Evolutionary conservation across 2,113 vertebrate species (phyloP).

Genomic region (Typhlomys cinereus): DNA sequence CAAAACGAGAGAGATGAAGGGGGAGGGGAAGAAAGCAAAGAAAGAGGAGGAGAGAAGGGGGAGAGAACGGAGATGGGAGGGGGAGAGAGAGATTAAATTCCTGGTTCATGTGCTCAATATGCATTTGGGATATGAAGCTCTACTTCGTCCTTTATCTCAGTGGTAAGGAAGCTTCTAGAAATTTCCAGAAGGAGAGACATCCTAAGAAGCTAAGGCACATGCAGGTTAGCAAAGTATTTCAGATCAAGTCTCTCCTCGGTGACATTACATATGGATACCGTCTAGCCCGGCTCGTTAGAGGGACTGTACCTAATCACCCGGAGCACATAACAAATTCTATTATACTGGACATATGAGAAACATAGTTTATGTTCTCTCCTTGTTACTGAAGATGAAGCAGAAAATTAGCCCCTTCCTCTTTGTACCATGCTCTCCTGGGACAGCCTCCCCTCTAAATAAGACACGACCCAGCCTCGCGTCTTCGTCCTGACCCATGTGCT

Average conservation of each 20-base stretch:
- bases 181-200: not conserved
- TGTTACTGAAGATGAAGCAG: not conserved
- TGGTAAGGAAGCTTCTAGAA: not conserved
- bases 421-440: not conserved
- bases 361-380: not conserved
- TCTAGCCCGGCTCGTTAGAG: not conserved
- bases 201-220: not conserved
- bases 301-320: not conserved
- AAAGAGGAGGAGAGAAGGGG: accelerated
- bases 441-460: not conserved
- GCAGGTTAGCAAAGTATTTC: not conserved
- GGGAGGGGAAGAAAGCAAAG: not conserved
- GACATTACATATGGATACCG: not conserved
- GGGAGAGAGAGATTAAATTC: not conserved
- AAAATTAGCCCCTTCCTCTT: not conserved
- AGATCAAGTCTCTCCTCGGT: not conserved
- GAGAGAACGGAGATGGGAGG: too few relatives aligned
- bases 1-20: too few relatives aligned
- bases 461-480: not conserved
- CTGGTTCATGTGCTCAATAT: not conserved
- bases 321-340: not conserved
- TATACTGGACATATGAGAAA: not conserved
- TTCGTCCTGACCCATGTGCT: not conserved
- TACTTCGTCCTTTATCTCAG: not conserved
- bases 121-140: accelerated